A percentile compares a stretch with the other conserved stretches of the same genome.
phyloP scores from a whole-genome alignment of 2,888 invertebrate species.

The Megalurothrips usitatus region DNA sequence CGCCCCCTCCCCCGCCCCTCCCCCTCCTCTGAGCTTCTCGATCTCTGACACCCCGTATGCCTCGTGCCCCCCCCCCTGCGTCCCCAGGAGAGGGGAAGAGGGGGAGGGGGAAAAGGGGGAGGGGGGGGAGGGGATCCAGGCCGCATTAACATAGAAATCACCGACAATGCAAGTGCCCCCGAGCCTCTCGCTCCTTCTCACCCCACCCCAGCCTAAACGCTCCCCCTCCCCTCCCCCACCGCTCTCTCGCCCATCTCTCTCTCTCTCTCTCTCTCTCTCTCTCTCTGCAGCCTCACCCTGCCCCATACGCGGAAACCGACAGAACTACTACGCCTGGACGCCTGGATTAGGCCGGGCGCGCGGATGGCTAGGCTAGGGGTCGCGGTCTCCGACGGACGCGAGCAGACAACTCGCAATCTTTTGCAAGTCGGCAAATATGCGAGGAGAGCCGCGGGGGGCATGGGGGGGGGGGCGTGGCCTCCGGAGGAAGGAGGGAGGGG shows the following conservation, averaged over 20 bases:
- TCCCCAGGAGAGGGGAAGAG: not conserved
- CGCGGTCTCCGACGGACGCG: too few species aligned
- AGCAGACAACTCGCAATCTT: too few species aligned
- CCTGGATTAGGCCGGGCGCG: too few species aligned
- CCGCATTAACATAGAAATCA: conserved; percentile 24
- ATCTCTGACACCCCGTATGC: conserved; percentile 19
- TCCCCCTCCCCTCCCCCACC: not conserved
- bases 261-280: not conserved
- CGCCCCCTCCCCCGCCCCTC: not conserved
- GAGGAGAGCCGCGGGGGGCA: too few species aligned
- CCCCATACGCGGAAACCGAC: not conserved
- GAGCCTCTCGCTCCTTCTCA: not conserved
- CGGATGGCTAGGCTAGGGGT: too few species aligned
- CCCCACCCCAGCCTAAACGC: not conserved
- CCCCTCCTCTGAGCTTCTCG: not conserved
- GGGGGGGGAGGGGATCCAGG: not conserved
- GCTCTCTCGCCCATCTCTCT: not conserved
- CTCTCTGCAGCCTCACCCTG: not conserved
- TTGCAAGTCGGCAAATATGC: too few species aligned
- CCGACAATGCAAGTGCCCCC: conserved; percentile 17
- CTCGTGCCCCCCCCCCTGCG: not conserved
- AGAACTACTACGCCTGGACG: too few species aligned
- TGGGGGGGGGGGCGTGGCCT: too few species aligned
- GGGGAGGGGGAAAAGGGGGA: not conserved
- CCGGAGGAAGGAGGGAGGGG: too few species aligned